Base-by-base conservation (phyloP, 2,113 vertebrate genomes). In the Cyphomyrus discorhynchus region DNA sequence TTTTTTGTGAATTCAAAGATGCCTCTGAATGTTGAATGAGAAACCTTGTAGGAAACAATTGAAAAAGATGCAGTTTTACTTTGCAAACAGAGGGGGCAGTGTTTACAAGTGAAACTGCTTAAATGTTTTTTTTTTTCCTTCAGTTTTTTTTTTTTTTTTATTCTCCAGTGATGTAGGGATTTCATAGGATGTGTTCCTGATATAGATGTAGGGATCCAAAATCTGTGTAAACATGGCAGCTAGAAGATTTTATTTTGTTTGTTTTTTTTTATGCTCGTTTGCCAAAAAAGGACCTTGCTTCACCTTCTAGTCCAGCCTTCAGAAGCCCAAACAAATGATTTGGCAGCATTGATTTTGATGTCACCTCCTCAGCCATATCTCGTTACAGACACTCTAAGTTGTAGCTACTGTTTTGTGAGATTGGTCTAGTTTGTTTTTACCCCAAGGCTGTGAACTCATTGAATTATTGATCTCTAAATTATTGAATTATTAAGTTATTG, bases 171-270 rank as follows among this genome's bases (percentile, higher is more conserved):
- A 31, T 42, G 19, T 3, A 77, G 70, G 49, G 46, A 89, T 56
- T 52, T 89, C 27, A 74, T 46, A 82, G 66, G 77, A 52, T 80
- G 49, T 58, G 50, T 56, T 42, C 50, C 49, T 42, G 77, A 42
- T 58, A 58, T 88, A 84, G 39, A 83, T 42, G 31, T 39, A 19
- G 89, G 35, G 89, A 85, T 85, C 80, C 77, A 42, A 74, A 84
- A 84, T 35, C 80, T 84, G 77, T 83, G 77, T 42, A 58, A 83
- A 84, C 50, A 89, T 13, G 53, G 52, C 24, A 46, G 50, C 80
- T 35, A 24, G 49, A 84, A 89, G 88, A 89, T 84, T 82, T 89
- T 83, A 39, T 83, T 82, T 74, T 82, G 88, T 89, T 77, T 89
- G 70, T 88, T 74, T 88, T 42, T 39, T 42, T 88, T 47, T 35